Evolutionary conservation across 2,113 vertebrate genomes (phyloP).

Genomic region (Guaruba guarouba): DNA sequence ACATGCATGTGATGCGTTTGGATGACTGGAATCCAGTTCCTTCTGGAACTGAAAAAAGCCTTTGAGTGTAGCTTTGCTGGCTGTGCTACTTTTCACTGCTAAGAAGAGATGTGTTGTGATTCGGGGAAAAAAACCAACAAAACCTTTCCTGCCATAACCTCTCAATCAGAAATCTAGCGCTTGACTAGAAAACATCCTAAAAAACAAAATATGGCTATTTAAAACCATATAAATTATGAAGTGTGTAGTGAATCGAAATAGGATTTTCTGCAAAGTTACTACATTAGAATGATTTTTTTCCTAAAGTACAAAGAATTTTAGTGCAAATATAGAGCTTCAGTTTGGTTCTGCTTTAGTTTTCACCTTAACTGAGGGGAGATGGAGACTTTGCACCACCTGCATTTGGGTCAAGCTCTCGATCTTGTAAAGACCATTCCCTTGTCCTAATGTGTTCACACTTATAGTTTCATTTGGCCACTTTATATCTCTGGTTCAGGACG

Average conservation of each 20-base stretch:
- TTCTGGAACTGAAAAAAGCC: background rate
- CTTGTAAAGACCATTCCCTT: background rate
- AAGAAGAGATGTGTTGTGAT: background rate
- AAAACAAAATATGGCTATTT: background rate
- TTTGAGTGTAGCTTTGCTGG: background rate
- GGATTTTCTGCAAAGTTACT: background rate
- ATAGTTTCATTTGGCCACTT: background rate
- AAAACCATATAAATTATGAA: background rate
- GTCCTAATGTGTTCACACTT: background rate
- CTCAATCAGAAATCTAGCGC: background rate
- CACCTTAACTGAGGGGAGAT: background rate
- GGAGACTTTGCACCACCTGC: background rate
- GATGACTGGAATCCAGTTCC: conserved; percentile 1
- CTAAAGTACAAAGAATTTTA: background rate
- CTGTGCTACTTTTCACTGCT: background rate
- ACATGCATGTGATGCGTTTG: background rate
- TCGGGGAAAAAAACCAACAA: background rate
- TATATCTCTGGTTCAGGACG: background rate
- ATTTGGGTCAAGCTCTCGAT: background rate
- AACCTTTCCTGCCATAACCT: background rate
- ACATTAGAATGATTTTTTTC: background rate
- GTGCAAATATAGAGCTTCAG: background rate
- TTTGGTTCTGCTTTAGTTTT: background rate
- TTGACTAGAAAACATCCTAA: background rate
- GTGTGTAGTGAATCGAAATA: background rate